Evolutionary conservation across 2,888 invertebrate genomes (phyloP).

Genomic region (Apodemia hepburni): DNA sequence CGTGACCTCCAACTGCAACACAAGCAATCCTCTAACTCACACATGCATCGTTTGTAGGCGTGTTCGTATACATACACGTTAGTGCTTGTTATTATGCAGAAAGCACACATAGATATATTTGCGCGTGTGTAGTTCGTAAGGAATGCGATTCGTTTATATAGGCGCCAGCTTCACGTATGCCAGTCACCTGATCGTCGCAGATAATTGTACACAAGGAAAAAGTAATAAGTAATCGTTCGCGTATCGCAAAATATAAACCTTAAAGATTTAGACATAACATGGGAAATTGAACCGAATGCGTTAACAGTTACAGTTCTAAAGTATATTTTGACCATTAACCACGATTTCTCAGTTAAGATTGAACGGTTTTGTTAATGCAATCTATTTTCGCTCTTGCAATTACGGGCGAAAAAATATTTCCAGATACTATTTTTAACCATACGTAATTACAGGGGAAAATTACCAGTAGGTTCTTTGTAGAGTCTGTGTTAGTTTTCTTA

Average conservation of each 20-base stretch:
- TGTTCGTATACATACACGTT: constrained; percentile 56
- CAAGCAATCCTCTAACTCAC: constrained; percentile 45
- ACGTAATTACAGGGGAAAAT: neutral
- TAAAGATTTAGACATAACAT: neutral
- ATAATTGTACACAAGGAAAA: constrained; percentile 1
- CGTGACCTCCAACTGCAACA: constrained; percentile 61
- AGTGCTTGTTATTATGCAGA: constrained; percentile 45
- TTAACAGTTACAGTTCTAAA: neutral
- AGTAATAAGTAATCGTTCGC: neutral
- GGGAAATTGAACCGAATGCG: constrained; percentile 9
- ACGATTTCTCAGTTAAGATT: constrained; percentile 35
- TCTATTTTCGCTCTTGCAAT: constrained; percentile 33
- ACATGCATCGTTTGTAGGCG: constrained; percentile 51
- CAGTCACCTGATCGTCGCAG: constrained; percentile 52
- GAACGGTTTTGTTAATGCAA: constrained; percentile 43
- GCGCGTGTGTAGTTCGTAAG: constrained; percentile 41
- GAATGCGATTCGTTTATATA: constrained; percentile 64
- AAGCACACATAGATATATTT: constrained; percentile 44
- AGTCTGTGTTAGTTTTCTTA: neutral
- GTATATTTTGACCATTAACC: neutral
- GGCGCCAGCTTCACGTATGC: constrained; percentile 54
- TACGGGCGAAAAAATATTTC: constrained; percentile 6
- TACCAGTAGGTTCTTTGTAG: neutral
- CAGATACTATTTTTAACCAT: constrained; percentile 7
- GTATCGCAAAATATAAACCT: neutral